These are phyloP conservation scores for Hemicordylus capensis DNA, from an alignment of 2,113 vertebrate genomes.

Conservation along the genomic window DNA sequence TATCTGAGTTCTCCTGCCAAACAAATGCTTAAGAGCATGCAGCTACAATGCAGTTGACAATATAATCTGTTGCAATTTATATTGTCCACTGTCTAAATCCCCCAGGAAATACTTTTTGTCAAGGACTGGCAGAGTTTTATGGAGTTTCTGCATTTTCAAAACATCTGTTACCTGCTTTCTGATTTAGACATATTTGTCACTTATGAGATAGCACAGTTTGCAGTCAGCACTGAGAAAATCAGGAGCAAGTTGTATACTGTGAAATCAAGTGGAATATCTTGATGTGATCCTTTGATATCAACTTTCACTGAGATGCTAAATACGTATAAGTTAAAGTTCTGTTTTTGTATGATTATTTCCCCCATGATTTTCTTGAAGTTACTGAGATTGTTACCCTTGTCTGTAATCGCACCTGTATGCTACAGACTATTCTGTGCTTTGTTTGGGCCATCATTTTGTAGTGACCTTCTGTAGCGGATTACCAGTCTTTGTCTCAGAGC, in stretches of 20 bases:
- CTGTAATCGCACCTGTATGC: not conserved
- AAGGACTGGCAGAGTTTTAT: not conserved
- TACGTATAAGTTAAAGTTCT: too few relatives aligned
- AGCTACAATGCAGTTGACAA: too few relatives aligned
- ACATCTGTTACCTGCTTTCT: not conserved
- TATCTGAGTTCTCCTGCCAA: too few relatives aligned
- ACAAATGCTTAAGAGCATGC: too few relatives aligned
- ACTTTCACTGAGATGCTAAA: not conserved
- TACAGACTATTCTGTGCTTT: not conserved
- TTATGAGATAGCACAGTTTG: too few relatives aligned
- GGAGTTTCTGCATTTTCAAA: not conserved
- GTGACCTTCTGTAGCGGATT: too few relatives aligned
- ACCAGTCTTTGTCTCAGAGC: too few relatives aligned
- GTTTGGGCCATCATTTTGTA: not conserved
- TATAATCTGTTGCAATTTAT: too few relatives aligned
- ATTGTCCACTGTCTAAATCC: not conserved
- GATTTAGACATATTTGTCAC: not conserved
- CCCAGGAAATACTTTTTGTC: not conserved
- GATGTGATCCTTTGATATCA: not conserved
- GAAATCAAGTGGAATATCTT: not conserved
- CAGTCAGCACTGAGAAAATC: not conserved
- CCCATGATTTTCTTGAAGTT: not conserved
- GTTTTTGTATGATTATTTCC: too few relatives aligned
- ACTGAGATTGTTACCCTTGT: not conserved
- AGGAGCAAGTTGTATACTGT: not conserved